phyloP scores from a whole-genome alignment of 2,888 invertebrate genomes.

The Chorisops tibialis region DNA sequence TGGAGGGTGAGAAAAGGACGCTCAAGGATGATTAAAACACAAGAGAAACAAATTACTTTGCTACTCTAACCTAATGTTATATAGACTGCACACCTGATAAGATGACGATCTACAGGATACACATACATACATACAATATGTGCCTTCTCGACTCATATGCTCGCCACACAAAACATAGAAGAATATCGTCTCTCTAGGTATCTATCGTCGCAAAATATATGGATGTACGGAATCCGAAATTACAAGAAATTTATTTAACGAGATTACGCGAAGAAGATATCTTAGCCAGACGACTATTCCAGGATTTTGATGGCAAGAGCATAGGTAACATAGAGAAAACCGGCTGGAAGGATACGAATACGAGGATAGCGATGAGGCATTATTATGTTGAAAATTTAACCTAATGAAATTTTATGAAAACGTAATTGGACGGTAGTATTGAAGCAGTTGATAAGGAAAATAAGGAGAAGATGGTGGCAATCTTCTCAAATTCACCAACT shows the following conservation, averaged over 20 bases:
- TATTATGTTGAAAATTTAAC: constrained; percentile 29
- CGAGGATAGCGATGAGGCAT: constrained; percentile 2
- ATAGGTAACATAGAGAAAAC: not conserved
- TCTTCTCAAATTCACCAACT: too few species aligned
- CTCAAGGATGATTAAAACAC: constrained; percentile 29
- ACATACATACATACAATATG: not conserved
- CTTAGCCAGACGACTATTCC: constrained; percentile 5
- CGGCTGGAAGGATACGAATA: not conserved
- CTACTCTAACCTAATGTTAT: constrained; percentile 16
- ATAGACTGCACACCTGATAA: constrained; percentile 23
- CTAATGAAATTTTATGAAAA: constrained; percentile 33
- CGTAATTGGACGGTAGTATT: constrained; percentile 32
- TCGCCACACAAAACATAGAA: too few species aligned
- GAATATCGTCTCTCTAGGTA: not conserved
- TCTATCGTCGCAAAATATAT: constrained; percentile 6
- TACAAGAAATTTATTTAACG: constrained; percentile 33
- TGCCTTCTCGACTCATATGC: too few species aligned
- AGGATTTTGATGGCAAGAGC: not conserved
- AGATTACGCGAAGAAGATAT: constrained; percentile 23
- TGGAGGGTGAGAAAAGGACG: not conserved
- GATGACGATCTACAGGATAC: constrained; percentile 7
- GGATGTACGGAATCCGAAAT: constrained; percentile 26
- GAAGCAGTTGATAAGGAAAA: constrained; percentile 27
- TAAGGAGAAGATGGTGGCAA: too few species aligned
- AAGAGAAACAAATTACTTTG: constrained; percentile 30